Evolutionary conservation across 2,888 invertebrate genomes (phyloP), one percentile per base, ranked within the genome.

Genomic region (Archips crataeganus): DNA sequence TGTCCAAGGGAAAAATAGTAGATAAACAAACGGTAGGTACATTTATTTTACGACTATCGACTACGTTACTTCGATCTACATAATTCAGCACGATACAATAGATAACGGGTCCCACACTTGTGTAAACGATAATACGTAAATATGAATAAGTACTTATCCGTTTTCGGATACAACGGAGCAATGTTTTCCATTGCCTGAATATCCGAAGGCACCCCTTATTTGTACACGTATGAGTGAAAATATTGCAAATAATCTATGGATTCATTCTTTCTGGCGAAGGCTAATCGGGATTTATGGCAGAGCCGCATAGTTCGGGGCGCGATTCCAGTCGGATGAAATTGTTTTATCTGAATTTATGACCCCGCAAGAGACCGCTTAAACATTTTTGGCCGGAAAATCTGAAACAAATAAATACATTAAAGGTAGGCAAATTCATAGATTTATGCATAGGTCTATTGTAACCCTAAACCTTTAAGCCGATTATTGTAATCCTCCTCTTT

Each of bases 261-360:
- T 70, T 90, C 85, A 86, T 88, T 89, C 86, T 87, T 87, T 88
- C 84, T 85, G 79, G 84, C 82, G 79, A 81, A 84, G 86, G 85
- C 87, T 90, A 89, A 90, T 90, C 89, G 85, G 84, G 87, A 91
- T 91, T 91, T 91, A 91, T 87, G 87, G 85, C 86, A 82, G 84
- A 85, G 70, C 78, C 90, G 85, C 87, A 90, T 90, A 91, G 91
- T 91, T 91, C 87, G 84, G 87, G 86, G 82, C 84, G 85, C 87
- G 88, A 87, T 88, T 86, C 81, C 85, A 86, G 87, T 85, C 87
- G 84, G 87, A 87, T 87, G 88, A 90, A 92, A 92, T 92, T 91
- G 92, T 92, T 92, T 91, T 87, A 91, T 90, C 88, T 86, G 83
- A 90, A 93, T 92, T 91, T 91, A 92, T 91, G 79, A 82, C 87